phyloP scores from a whole-genome alignment of 2,888 invertebrate genomes.

The Pinctada fucata region DNA sequence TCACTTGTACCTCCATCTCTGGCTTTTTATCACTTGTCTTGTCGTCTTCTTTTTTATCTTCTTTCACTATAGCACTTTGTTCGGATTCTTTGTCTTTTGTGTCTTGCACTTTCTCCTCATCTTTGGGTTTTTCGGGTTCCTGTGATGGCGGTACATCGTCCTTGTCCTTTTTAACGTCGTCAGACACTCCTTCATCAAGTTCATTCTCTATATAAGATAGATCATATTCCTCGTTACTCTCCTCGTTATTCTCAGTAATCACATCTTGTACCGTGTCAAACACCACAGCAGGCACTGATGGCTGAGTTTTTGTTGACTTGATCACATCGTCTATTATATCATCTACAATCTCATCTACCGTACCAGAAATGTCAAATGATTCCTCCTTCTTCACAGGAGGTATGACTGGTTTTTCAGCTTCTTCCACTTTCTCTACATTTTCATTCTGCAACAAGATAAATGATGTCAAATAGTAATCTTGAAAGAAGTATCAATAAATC shows the following conservation, averaged over 20 bases:
- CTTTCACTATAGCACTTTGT: slow-evolving; percentile 17
- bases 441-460: slow-evolving; percentile 43
- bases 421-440: slow-evolving; percentile 43
- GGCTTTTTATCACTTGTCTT: slow-evolving; percentile 12
- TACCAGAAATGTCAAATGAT: slow-evolving; percentile 49
- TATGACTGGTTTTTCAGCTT: slow-evolving; percentile 13
- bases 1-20: slow-evolving; percentile 61
- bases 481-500: too few species aligned
- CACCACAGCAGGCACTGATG: slow-evolving; percentile 74
- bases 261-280: slow-evolving; percentile 72
- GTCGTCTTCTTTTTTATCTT: slow-evolving; percentile 20
- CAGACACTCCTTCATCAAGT: slow-evolving; percentile 29
- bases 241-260: slow-evolving; percentile 47
- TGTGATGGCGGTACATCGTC: slow-evolving; percentile 17
- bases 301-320: slow-evolving; percentile 68
- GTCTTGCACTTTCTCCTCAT: slow-evolving; percentile 22
- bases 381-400: slow-evolving; percentile 36
- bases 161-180: neutral
- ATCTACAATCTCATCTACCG: slow-evolving; percentile 62
- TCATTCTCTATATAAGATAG: slow-evolving; percentile 36
- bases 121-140: slow-evolving; percentile 22
- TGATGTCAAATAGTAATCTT: too few species aligned
- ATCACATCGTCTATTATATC: slow-evolving; percentile 75
- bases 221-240: slow-evolving; percentile 31
- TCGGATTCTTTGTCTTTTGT: slow-evolving; percentile 26